A percentile compares a stretch with the other conserved stretches of the same genome.
phyloP scores from a whole-genome alignment of 2,888 invertebrate species.

The Epicampocera succincta region DNA sequence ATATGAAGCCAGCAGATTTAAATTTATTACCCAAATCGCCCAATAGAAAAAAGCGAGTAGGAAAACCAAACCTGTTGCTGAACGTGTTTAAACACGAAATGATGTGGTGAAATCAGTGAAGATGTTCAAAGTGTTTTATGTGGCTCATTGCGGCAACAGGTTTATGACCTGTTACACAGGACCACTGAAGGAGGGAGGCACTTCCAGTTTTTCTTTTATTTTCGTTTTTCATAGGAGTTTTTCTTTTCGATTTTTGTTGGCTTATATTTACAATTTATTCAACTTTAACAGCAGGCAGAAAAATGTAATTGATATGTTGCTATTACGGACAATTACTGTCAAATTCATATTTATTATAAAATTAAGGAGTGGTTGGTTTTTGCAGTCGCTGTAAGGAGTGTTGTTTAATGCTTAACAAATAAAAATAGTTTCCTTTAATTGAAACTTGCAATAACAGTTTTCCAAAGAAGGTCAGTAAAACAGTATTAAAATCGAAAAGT shows the following conservation, averaged over 20 bases:
- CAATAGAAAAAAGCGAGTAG: background rate
- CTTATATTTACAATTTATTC: too few species aligned
- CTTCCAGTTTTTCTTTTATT: conserved; percentile 5
- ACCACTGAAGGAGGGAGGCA: background rate
- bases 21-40: conserved; percentile 24
- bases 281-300: too few species aligned
- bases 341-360: conserved; percentile 13
- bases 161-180: conserved; percentile 16
- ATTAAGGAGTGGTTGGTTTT: conserved; percentile 41
- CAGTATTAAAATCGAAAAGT: background rate
- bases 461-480: conserved; percentile 22
- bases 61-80: conserved; percentile 52
- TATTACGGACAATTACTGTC: conserved; percentile 31
- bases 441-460: conserved; percentile 54
- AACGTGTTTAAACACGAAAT: conserved; percentile 35
- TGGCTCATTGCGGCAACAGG: conserved; percentile 46
- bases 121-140: conserved; percentile 44
- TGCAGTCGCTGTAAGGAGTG: conserved; percentile 31
- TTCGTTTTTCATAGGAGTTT: too few species aligned
- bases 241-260: too few species aligned
- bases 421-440: conserved; percentile 18
- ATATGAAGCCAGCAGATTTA: conserved; percentile 13
- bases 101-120: conserved; percentile 32
- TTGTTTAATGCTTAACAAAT: background rate
- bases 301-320: too few species aligned